Evolutionary conservation across 1,140 invertebrate species (phyloP).

Genomic region (Diploscapter pachys): DNA sequence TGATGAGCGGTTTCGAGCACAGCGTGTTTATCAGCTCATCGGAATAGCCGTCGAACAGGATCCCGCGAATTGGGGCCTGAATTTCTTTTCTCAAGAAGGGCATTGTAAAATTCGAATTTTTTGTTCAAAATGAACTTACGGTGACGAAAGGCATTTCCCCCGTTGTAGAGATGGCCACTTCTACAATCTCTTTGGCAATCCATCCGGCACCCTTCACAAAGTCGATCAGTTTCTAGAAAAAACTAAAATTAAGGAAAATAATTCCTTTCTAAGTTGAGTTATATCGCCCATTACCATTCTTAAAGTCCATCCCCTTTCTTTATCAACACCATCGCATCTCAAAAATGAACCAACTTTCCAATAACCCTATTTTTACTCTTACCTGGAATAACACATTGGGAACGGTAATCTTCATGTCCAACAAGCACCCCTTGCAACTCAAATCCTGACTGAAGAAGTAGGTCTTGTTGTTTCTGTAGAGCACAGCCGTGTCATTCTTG

Average conservation of each 20-base stretch:
- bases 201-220: background rate
- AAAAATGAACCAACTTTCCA: too few species aligned
- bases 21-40: slow-evolving; percentile 45
- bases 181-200: too few species aligned
- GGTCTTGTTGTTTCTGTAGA: slow-evolving; percentile 45
- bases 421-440: slow-evolving; percentile 44
- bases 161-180: too few species aligned
- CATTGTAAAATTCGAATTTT: too few species aligned
- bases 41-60: slow-evolving; percentile 54
- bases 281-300: too few species aligned
- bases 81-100: background rate
- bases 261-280: too few species aligned
- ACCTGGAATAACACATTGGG: slow-evolving; percentile 55
- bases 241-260: slow-evolving; percentile 4
- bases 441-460: slow-evolving; percentile 42
- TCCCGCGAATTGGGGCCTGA: slow-evolving; percentile 40
- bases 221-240: slow-evolving; percentile 42
- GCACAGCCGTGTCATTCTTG: slow-evolving; percentile 45
- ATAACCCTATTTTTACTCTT: too few species aligned
- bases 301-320: too few species aligned
- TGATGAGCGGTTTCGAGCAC: slow-evolving; percentile 39
- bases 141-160: slow-evolving; percentile 42
- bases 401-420: slow-evolving; percentile 45
- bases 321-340: too few species aligned
- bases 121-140: background rate